A percentile compares a stretch with the other conserved stretches of the same genome.
These are phyloP conservation scores for Tyto alba DNA, from an alignment of 2,113 vertebrate species.

Conservation along the genomic window DNA sequence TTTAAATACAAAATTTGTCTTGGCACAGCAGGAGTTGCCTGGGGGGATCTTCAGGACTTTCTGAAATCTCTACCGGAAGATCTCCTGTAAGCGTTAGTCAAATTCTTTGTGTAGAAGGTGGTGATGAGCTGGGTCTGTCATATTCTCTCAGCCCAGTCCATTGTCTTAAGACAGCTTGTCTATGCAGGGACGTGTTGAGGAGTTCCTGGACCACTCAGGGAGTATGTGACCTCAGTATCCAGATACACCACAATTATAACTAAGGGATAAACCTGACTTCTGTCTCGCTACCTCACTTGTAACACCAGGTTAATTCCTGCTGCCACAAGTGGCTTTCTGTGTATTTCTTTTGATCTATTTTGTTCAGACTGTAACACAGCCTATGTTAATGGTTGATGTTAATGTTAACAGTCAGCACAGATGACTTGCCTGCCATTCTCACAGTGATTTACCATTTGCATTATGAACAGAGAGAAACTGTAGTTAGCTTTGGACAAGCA, in stretches of 20 bases:
- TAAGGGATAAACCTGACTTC: not conserved
- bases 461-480: not conserved
- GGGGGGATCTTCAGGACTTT: not conserved
- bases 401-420: not conserved
- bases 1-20: not conserved
- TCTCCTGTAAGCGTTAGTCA: not conserved
- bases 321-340: not conserved
- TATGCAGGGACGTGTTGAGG: not conserved
- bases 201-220: not conserved
- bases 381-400: not conserved
- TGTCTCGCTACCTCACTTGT: not conserved
- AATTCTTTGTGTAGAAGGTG: not conserved
- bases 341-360: not conserved
- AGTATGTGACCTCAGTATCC: not conserved
- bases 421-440: not conserved
- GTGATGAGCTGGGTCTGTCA: not conserved
- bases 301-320: rapidly evolving
- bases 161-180: not conserved
- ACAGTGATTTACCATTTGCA: not conserved
- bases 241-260: not conserved
- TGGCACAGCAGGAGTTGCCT: not conserved
- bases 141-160: not conserved
- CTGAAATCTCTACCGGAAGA: not conserved
- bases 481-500: not conserved
- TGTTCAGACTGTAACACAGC: not conserved